Base-by-base conservation (phyloP, 2,888 invertebrate genomes). In the Euplexia lucipara region DNA sequence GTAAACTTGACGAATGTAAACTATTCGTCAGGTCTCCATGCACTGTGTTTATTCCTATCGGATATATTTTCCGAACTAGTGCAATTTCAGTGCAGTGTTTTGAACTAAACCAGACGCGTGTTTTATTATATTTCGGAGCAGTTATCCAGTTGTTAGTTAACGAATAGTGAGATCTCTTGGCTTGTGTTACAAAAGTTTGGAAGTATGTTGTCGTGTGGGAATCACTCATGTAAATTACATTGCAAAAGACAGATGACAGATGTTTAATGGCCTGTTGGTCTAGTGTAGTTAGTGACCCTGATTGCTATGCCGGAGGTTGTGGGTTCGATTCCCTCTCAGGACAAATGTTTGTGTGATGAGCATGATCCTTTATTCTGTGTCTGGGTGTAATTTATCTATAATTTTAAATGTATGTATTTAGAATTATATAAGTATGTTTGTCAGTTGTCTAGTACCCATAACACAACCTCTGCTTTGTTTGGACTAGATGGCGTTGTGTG, bases 1-100 rank as follows among this genome's bases (percentile, higher is more conserved):
- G 76, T 78, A 78, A 76, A 80, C 76, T 70, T 80, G 79, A 80
- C 60, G 63, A 69, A 80, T 80, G 81, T 60, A 32, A 52, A 64
- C 73, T 62, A 81, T 80, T 81, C 66, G 70, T 80, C 79, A 78
- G 68, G 48, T 42, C 7, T 45, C 39, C 44, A 58, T 57, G 66
- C 53, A 53, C 51, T 64, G 54, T 59, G 61, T 70, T 66, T 67
- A 70, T 70, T 75, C 34, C 64, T 67, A 79, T 71, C 63, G 57
- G 39, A 41, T 56, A 44, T 68, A 69, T 54, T 63, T 64, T 32
- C 14, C 10, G 39, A 61, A 58, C 37, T 51, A 34, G 53, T 18
- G 32, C 14, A 56, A 54, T 70, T 61, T 63, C 41, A 63, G 60
- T 77, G 57, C 48, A 53, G 26, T 51, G 18, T 53, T 62, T 16